Evolutionary conservation across 1,140 invertebrate species (phyloP), one percentile per base, ranked within the genome.

Genomic region (Eueides isabella): DNA sequence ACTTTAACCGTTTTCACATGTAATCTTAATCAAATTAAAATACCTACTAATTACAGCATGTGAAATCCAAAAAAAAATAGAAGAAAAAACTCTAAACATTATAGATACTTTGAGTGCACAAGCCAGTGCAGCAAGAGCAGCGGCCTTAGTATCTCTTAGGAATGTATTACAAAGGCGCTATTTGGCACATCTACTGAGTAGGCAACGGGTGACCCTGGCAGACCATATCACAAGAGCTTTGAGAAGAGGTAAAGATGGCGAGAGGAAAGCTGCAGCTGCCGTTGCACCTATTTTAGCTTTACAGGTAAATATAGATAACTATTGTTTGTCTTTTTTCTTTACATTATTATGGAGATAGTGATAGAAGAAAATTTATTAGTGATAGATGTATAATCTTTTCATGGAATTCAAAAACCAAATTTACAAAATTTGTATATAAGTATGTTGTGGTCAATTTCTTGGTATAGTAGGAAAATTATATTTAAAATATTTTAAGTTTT

Each of bases 81-180:
- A 99, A 91, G 98, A 98, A 65, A 98, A 98, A 90, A 92, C 99
- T 19, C 95, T 95, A 28, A 97, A 98, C 82, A 95, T 96, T 0
- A 96, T 99, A 62, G 98, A 99, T 87, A 96, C 96, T 30, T 92
- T 98, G 7, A 95, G 95, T 2, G 96, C 98, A 76, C 98, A 98
- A 84, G 97, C 97, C 74, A 96, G 96, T 1, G 97, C 98, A 77
- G 96, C 96, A 6, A 95, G 98, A 67, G 95, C 95, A 2, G 93
- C 93, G 5, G 97, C 96, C 65, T 94, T 98, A 30, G 95, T 96
- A 66, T 92, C 95, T 1, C 94, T 99, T 2, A 95, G 95, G 16
- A 96, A 95, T 73, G 96, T 96, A 2, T 95, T 99, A 29, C 95
- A 96, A 67, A 95, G 96, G 69, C 97, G 97, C 84, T 97, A 96